Base-by-base conservation (phyloP, 2,888 invertebrate species). In the Tenthredo scrophulariae region DNA sequence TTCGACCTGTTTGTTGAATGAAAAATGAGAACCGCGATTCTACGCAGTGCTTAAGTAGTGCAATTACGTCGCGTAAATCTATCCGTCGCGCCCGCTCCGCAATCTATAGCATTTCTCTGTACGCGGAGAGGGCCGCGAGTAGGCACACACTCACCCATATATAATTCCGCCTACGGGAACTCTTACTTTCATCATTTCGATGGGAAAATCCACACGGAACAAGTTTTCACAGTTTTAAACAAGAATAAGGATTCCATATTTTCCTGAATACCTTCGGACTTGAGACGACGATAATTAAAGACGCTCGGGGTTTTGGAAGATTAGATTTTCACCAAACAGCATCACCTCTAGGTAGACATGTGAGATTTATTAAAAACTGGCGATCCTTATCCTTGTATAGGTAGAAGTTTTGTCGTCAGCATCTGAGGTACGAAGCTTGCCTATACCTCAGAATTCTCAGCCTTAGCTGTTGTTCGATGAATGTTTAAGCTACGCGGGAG, bases 1-100 rank as follows among this genome's bases (percentile, higher is more conserved):
- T 67, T 46, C 13, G 29, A 83, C 83, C 70, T 46, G 83, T 83
- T 83, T 46, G 67, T 67, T 77, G 85, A 84, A 84, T 83, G 84
- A 62, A 84, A 80, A 67, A 80, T 62, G 86, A 84, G 85, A 83
- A 50, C 33, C 62, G n/a, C 65, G 65, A 82, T 62, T 54, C 37
- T 40, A 67, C 83, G 83, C 29, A 33, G 67, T 22, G 43, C 50
- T 83, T 67, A 50, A 67, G 83, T 83, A 83, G 83, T 46, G 84
- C 84, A 84, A 84, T 84, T 84, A 84, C 77, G 84, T 50, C 62
- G 50, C 77, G 77, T 84, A 84, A 84, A 79, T 84, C 84, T 84
- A 79, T 79, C 77, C 65, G 75, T 65, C 65, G 84, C 67, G 67
- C 58, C 15, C 62, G 58, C n/a, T 18, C 22, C 40, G 80, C 58